These are phyloP conservation scores for Ceuthmochares aereus DNA, from an alignment of 2,113 vertebrate species.

Conservation along the genomic window DNA sequence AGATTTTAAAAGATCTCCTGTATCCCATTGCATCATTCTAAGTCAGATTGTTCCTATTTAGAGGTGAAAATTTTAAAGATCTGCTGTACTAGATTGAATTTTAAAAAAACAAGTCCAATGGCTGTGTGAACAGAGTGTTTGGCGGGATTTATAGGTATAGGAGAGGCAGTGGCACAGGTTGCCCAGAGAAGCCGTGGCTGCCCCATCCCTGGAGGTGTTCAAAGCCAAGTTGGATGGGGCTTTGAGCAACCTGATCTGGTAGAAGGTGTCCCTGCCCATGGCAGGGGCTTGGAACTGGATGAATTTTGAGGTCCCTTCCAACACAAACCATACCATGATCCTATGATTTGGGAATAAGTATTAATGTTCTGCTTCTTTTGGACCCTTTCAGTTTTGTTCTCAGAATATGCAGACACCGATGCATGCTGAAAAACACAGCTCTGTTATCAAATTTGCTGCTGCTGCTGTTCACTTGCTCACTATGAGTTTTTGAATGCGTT, in stretches of 20 bases:
- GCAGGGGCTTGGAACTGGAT: too few relatives aligned
- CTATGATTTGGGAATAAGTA: neutral
- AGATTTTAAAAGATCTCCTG: neutral
- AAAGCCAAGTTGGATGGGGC: too few relatives aligned
- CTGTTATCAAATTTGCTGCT: neutral
- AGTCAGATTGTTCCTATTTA: neutral
- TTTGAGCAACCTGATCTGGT: too few relatives aligned
- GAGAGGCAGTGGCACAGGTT: too few relatives aligned
- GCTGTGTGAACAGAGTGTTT: neutral
- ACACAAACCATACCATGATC: too few relatives aligned
- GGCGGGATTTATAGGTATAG: neutral
- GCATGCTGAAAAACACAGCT: neutral
- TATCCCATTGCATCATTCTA: neutral
- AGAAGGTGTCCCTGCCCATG: too few relatives aligned
- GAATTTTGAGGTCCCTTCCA: too few relatives aligned
- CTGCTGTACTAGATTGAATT: neutral
- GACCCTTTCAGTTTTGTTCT: neutral
- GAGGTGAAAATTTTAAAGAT: neutral
- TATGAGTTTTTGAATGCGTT: constrained; percentile 42
- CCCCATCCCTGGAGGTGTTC: too few relatives aligned
- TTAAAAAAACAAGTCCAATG: neutral
- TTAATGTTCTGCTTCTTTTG: neutral
- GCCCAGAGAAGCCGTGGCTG: too few relatives aligned
- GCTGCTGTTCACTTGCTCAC: constrained; percentile 31
- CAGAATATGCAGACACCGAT: neutral